These are phyloP conservation scores for Oxystoma pomonae DNA, from an alignment of 2,888 invertebrate genomes.

Conservation along the genomic window DNA sequence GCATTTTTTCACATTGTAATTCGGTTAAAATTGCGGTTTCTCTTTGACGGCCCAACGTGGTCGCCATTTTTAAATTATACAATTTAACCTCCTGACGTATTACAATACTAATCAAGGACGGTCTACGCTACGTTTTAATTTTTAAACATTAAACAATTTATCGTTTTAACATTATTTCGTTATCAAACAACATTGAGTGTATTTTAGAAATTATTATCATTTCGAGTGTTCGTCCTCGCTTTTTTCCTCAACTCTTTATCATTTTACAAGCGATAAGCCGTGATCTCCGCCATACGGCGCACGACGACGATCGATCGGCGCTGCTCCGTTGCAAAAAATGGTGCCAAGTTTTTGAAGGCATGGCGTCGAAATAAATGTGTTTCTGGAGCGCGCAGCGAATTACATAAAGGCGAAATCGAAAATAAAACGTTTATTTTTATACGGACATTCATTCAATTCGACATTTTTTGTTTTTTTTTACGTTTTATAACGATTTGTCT, in stretches of 20 bases:
- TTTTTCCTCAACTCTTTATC: background rate
- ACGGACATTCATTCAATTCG: background rate
- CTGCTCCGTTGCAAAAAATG: constrained; percentile 4
- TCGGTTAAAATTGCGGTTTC: too few species aligned
- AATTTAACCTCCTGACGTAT: background rate
- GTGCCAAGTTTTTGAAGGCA: constrained; percentile 18
- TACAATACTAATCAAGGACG: background rate
- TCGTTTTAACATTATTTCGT: too few species aligned
- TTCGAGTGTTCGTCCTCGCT: background rate
- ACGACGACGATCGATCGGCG: background rate
- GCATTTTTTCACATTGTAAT: too few species aligned
- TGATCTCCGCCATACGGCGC: background rate
- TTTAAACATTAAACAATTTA: too few species aligned
- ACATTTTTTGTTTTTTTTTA: background rate
- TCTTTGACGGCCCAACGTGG: too few species aligned
- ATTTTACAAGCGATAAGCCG: background rate
- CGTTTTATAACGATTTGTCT: background rate
- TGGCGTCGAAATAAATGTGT: constrained; percentile 5
- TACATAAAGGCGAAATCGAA: background rate
- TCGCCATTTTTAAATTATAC: background rate
- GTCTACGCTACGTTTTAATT: background rate
- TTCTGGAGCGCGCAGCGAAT: constrained; percentile 5
- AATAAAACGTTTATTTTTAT: constrained; percentile 3
- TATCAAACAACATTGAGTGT: too few species aligned
- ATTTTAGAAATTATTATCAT: too few species aligned